phyloP scores from a whole-genome alignment of 2,888 invertebrate genomes.

The Creontiades dilutus region DNA sequence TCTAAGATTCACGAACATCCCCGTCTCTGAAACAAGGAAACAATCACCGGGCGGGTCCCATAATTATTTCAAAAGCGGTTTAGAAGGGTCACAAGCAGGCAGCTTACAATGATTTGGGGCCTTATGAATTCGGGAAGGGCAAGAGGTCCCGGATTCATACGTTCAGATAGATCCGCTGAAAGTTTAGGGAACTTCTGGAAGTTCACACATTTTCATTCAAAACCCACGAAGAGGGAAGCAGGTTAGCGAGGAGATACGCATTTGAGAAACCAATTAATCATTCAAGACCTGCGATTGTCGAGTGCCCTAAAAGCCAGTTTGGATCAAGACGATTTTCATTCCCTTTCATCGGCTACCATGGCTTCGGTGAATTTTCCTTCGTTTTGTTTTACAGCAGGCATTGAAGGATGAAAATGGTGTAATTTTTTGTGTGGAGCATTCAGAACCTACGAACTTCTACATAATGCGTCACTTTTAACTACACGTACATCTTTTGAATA shows the following conservation, averaged over 20 bases:
- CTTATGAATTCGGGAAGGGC: slow-evolving; percentile 30
- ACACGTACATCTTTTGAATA: too few species aligned
- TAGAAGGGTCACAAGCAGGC: slow-evolving; percentile 34
- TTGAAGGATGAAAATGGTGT: too few species aligned
- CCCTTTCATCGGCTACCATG: too few species aligned
- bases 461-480: too few species aligned
- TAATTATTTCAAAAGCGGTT: slow-evolving; percentile 57
- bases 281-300: neutral
- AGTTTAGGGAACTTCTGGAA: neutral
- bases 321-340: too few species aligned
- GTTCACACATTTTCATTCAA: slow-evolving; percentile 51
- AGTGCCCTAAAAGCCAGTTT: neutral
- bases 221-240: neutral
- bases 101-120: slow-evolving; percentile 16
- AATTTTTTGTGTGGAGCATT: too few species aligned
- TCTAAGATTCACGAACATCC: slow-evolving; percentile 7
- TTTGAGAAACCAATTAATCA: neutral
- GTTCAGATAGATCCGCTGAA: neutral
- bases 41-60: neutral
- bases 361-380: too few species aligned
- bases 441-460: too few species aligned
- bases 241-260: neutral
- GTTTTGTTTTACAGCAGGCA: too few species aligned
- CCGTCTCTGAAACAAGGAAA: neutral
- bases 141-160: neutral